Percentiles rank a stretch among this genome's conserved stretches.
Conservation (phyloP, 2,888 invertebrate genomes). For the Adela reaumurella region DNA sequence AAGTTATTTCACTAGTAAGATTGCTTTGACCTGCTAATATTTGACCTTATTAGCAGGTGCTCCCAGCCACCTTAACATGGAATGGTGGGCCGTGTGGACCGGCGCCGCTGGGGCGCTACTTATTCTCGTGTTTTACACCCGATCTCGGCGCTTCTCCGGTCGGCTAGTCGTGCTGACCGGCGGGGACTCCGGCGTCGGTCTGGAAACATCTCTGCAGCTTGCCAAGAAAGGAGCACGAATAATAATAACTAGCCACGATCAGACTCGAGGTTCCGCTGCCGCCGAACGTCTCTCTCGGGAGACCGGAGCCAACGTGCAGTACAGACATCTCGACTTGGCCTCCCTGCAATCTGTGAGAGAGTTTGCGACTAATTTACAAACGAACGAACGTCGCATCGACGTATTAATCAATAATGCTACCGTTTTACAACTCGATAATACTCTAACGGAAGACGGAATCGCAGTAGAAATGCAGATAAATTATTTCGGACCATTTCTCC, state of each 20-base stretch:
- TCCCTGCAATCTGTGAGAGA: conserved; percentile 47
- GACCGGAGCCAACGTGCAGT: conserved; percentile 30
- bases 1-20: too few species aligned
- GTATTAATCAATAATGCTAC: conserved; percentile 62
- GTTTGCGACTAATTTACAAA: conserved; percentile 53
- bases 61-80: neutral
- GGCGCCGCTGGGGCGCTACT: neutral
- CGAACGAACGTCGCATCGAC: conserved; percentile 47
- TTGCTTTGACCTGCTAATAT: too few species aligned
- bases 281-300: conserved; percentile 32
- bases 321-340: conserved; percentile 36
- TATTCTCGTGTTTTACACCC: neutral
- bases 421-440: conserved; percentile 39
- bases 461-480: conserved; percentile 68
- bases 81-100: neutral
- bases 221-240: conserved; percentile 48
- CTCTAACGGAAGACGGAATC: conserved; percentile 61
- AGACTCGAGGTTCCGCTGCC: conserved; percentile 31
- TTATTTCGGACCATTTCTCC: conserved; percentile 69
- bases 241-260: conserved; percentile 47
- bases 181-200: conserved; percentile 48
- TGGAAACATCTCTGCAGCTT: conserved; percentile 49
- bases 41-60: too few species aligned
- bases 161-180: conserved; percentile 46
- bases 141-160: conserved; percentile 14